These are phyloP conservation scores for Gallinago solitaria DNA, from an alignment of 2,797 vertebrate genomes.

Conservation along the genomic window DNA sequence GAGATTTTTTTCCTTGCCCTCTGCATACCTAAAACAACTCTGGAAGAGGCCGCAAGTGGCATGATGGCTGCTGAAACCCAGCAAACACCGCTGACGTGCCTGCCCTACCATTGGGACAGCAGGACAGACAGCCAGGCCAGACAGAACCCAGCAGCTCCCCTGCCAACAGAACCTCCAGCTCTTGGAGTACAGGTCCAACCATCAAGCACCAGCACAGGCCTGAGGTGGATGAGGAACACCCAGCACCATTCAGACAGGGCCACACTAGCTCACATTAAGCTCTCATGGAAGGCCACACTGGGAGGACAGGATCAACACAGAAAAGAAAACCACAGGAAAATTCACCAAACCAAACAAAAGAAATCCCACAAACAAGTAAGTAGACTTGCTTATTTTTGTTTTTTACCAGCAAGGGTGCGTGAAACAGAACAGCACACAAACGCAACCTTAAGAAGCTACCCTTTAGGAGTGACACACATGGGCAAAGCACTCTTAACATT, in stretches of 20 bases:
- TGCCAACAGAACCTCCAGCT: not conserved
- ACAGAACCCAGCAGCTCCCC: not conserved
- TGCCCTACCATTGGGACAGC: not conserved
- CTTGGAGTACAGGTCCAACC: rapidly evolving
- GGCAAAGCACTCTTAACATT: not conserved
- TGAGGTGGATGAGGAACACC: not conserved
- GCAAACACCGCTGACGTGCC: not conserved
- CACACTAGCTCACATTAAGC: not conserved
- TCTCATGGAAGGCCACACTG: rapidly evolving
- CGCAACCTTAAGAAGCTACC: not conserved
- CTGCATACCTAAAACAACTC: not conserved
- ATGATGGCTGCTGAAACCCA: rapidly evolving
- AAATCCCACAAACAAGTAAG: not conserved
- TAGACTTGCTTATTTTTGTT: not conserved
- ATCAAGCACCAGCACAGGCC: not conserved
- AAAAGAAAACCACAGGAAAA: not conserved
- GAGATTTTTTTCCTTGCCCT: not conserved
- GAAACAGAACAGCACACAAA: not conserved
- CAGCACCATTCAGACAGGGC: rapidly evolving
- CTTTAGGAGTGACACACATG: not conserved
- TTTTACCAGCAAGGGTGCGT: not conserved
- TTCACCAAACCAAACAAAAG: not conserved
- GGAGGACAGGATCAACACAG: not conserved
- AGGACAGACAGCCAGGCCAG: not conserved
- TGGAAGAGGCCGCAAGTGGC: not conserved